Evolutionary conservation across 2,113 vertebrate species (phyloP).

Genomic region (Pagrus major): DNA sequence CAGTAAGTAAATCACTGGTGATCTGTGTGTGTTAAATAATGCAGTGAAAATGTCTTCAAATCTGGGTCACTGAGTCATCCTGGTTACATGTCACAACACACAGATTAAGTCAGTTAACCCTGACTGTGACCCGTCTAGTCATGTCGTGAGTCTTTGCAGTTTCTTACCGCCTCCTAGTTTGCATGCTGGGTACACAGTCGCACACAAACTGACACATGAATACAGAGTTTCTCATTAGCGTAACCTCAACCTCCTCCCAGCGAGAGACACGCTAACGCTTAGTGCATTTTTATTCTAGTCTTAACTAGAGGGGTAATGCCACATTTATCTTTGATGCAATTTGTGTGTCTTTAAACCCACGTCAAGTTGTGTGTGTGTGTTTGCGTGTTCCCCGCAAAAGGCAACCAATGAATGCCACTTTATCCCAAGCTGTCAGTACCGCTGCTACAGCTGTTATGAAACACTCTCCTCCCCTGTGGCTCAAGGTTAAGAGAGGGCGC

Average conservation of each 20-base stretch:
- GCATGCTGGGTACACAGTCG: neutral
- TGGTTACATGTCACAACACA: constrained; percentile 28
- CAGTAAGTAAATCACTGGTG: constrained; percentile 12
- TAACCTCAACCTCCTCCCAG: constrained; percentile 3
- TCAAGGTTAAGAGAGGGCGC: too few species aligned
- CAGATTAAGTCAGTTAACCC: constrained; percentile 31
- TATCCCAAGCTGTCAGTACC: too few species aligned
- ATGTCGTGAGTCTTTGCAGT: neutral
- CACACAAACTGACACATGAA: neutral
- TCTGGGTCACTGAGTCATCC: constrained; percentile 50
- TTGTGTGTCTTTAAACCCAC: neutral
- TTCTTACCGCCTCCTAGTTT: constrained; percentile 15
- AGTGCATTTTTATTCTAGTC: constrained; percentile 8
- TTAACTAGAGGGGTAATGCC: constrained; percentile 12
- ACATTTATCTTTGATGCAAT: neutral
- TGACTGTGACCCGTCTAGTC: constrained; percentile 22
- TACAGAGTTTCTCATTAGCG: constrained; percentile 38
- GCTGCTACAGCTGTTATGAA: too few species aligned
- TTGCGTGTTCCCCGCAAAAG: too few species aligned
- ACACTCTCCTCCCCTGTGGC: too few species aligned
- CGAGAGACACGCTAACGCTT: constrained; percentile 15
- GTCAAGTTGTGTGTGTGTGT: too few species aligned
- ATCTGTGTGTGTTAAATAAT: constrained; percentile 56
- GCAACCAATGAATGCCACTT: too few species aligned
- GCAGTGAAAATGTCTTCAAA: constrained; percentile 29